phyloP scores from a whole-genome alignment of 1,140 invertebrate species.

The Orius laevigatus region DNA sequence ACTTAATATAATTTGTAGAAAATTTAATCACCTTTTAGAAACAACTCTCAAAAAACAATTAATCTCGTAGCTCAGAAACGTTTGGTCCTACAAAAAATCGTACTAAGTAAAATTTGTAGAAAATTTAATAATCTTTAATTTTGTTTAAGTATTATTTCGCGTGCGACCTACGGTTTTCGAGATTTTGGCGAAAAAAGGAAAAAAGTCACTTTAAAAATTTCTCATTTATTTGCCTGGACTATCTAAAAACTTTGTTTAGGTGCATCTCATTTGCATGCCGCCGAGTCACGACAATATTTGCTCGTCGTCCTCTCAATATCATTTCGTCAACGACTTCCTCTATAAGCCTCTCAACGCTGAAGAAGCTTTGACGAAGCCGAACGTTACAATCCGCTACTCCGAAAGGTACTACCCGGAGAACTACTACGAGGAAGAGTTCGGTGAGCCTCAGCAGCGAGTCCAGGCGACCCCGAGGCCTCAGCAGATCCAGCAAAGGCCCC shows the following conservation, averaged over 20 bases:
- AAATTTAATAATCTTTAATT: too few relatives aligned
- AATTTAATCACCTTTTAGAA: too few relatives aligned
- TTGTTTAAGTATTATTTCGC: too few relatives aligned
- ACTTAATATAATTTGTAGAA: too few relatives aligned
- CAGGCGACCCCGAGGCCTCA: conserved; percentile 13
- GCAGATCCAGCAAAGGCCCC: conserved; percentile 6
- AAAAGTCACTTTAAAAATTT: too few relatives aligned
- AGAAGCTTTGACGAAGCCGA: conserved; percentile 61
- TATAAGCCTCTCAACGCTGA: conserved; percentile 75
- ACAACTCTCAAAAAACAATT: too few relatives aligned
- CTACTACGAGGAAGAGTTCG: conserved; percentile 19
- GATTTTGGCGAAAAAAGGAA: too few relatives aligned
- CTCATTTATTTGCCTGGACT: too few relatives aligned
- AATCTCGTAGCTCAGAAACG: too few relatives aligned
- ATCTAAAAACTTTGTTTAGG: conserved; percentile 30
- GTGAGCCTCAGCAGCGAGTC: conserved; percentile 2
- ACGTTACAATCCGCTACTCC: conserved; percentile 67
- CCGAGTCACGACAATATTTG: conserved; percentile 77
- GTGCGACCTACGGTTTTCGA: too few relatives aligned
- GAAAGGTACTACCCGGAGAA: conserved; percentile 38
- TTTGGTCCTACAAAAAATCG: too few relatives aligned
- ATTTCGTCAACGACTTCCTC: conserved; percentile 84
- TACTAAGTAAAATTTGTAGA: too few relatives aligned
- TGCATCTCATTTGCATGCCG: conserved; percentile 85
- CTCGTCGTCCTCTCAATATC: conserved; percentile 72